These are phyloP conservation scores for Campopleginae sp. DNA, from an alignment of 2,888 invertebrate genomes.

Conservation along the genomic window DNA sequence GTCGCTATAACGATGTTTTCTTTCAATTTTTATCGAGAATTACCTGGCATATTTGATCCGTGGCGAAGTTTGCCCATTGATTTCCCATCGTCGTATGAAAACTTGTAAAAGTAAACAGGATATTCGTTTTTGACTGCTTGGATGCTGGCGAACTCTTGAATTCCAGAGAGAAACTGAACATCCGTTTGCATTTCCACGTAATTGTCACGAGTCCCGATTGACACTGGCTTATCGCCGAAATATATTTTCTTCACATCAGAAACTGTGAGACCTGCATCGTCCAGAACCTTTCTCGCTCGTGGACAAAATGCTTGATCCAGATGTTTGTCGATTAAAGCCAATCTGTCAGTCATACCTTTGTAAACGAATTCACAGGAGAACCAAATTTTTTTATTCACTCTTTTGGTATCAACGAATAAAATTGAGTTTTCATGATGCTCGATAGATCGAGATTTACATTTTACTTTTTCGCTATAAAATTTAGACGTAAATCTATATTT, in stretches of 20 bases:
- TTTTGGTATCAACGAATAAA: neutral
- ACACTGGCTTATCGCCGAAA: conserved; percentile 71
- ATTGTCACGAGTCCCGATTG: conserved; percentile 52
- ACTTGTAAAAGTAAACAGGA: conserved; percentile 77
- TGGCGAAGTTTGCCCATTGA: conserved; percentile 68
- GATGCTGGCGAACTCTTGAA: conserved; percentile 70
- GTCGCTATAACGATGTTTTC: neutral
- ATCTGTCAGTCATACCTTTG: conserved; percentile 60
- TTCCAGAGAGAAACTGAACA: conserved; percentile 71
- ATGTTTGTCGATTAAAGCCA: conserved; percentile 57
- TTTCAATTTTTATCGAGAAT: neutral
- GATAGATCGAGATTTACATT: no score
- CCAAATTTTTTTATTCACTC: neutral
- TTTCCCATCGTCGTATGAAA: conserved; percentile 73
- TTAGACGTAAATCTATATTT: no score
- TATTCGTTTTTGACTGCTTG: conserved; percentile 65
- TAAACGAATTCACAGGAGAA: neutral
- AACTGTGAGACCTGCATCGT: conserved; percentile 64
- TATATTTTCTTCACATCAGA: conserved; percentile 73
- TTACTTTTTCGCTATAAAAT: no score
- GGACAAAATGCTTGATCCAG: conserved; percentile 66
- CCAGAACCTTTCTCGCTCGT: conserved; percentile 55
- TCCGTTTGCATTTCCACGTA: conserved; percentile 72
- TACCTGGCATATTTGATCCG: conserved; percentile 73
- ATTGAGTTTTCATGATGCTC: no score